These are phyloP conservation scores for Rafetus swinhoei DNA, from an alignment of 2,113 vertebrate species.

Conservation along the genomic window DNA sequence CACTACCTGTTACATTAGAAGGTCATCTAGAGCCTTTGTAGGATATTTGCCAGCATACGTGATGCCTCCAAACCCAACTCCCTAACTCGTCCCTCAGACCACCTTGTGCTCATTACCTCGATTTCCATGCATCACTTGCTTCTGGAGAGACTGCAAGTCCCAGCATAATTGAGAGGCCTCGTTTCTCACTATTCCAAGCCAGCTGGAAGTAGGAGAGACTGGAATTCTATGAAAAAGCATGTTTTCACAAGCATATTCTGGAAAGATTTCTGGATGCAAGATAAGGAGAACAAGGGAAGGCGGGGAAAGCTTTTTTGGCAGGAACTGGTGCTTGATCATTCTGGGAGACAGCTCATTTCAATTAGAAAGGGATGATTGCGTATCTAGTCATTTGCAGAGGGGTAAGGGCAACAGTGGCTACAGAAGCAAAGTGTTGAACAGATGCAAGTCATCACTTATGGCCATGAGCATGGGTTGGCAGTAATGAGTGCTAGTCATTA, in stretches of 20 bases:
- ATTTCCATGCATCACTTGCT: neutral
- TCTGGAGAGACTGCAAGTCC: neutral
- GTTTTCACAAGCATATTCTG: neutral
- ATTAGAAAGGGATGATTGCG: neutral
- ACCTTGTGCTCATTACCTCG: neutral
- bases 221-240: neutral
- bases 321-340: neutral
- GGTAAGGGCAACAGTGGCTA: neutral
- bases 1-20: neutral
- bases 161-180: neutral
- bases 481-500: neutral
- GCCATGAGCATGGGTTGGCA: neutral
- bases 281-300: neutral
- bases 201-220: neutral
- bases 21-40: neutral
- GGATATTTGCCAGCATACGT: neutral
- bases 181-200: neutral
- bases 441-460: neutral
- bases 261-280: neutral
- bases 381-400: neutral
- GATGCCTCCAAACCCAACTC: neutral
- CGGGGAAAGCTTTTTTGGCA: neutral
- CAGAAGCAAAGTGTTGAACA: neutral
- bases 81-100: neutral
- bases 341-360: neutral